Percentiles rank a stretch among this genome's conserved stretches.
phyloP scores from a whole-genome alignment of 2,797 vertebrate species.

The Hippocampus kuda region DNA sequence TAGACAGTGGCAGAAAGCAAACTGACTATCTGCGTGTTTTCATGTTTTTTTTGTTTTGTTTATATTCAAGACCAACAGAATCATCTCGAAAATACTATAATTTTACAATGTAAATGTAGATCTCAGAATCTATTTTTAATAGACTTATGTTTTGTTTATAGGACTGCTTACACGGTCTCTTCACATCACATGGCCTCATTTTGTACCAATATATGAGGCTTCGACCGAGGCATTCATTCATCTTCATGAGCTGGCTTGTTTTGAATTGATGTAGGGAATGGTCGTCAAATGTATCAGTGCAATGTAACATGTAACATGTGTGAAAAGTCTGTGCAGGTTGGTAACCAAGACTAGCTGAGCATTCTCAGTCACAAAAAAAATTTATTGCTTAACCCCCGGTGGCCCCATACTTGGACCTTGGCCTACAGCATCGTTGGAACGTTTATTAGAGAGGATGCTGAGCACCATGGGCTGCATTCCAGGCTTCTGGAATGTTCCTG shows the following conservation, averaged over 20 bases:
- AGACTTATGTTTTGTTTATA: not conserved
- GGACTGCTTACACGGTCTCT: not conserved
- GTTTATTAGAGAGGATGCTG: conserved; percentile 71
- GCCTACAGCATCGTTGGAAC: conserved; percentile 42
- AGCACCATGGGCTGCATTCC: conserved; percentile 34
- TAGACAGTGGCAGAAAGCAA: not conserved
- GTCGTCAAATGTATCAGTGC: not conserved
- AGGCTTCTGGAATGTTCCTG: conserved; percentile 42
- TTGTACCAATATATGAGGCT: not conserved
- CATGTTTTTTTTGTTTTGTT: not conserved
- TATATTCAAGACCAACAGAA: not conserved
- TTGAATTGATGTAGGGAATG: not conserved
- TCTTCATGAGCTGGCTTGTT: not conserved
- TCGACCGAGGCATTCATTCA: not conserved
- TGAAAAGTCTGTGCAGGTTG: not conserved
- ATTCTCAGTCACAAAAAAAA: conserved; percentile 3
- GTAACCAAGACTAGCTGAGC: not conserved
- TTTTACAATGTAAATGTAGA: not conserved
- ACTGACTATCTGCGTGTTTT: not conserved
- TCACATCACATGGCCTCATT: not conserved
- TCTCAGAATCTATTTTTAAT: not conserved
- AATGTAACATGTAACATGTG: not conserved
- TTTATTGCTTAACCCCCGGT: conserved; percentile 27
- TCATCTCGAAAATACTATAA: not conserved
- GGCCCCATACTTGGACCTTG: conserved; percentile 65